Percentiles rank a stretch among this genome's conserved stretches.
Conservation (phyloP, 2,797 vertebrate species). For the Cygnus olor region DNA sequence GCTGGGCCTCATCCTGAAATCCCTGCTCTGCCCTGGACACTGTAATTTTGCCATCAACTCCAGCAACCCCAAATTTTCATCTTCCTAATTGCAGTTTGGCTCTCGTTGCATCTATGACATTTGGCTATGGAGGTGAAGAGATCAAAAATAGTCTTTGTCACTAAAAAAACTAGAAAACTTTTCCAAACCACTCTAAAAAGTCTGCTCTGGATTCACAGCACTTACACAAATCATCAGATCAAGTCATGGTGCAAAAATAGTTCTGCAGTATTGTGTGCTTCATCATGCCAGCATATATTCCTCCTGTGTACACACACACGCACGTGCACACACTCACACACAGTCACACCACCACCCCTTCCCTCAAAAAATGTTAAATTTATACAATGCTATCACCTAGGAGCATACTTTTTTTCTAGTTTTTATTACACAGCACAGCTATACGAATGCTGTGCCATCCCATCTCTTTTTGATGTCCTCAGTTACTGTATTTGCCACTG, state of each 20-base stretch:
- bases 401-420: neutral
- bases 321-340: rapidly evolving
- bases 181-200: neutral
- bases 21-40: neutral
- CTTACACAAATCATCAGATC: neutral
- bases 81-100: neutral
- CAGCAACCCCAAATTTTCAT: neutral
- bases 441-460: neutral
- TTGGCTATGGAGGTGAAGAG: neutral
- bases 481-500: neutral
- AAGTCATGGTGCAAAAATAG: neutral
- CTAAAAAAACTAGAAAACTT: neutral
- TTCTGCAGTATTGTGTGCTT: neutral
- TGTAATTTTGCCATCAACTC: neutral
- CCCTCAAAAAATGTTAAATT: neutral
- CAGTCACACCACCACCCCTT: neutral
- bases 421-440: slow-evolving; percentile 14
- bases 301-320: neutral
- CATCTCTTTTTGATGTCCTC: neutral
- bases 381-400: neutral
- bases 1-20: neutral
- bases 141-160: neutral
- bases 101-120: neutral
- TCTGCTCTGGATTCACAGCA: neutral
- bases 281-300: neutral